Evolutionary conservation across 2,113 vertebrate species (phyloP), one percentile per base, ranked within the genome.

Genomic region (Ophiodon elongatus): DNA sequence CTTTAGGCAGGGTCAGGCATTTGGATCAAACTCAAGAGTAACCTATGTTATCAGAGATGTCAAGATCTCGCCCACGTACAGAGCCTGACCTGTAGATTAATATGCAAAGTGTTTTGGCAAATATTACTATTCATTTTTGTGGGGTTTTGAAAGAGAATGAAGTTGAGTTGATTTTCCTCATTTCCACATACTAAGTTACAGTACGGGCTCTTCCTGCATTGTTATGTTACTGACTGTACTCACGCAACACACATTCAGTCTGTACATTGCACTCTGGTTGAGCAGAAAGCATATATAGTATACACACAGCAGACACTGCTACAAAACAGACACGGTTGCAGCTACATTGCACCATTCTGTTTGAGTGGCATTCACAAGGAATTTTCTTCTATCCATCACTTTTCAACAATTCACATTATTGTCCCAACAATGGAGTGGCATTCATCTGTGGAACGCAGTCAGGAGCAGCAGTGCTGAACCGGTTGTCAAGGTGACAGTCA

Each of bases 361-460:
- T 33, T 79, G 85, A 84, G n/a, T 69, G 31, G 68, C 25, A 3
- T 73, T 79, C 63, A 82, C 6, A 52, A 77, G 15, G n/a, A 27
- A 25, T 83, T 37, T 74, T 79, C n/a, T 69, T 80, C 52, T 37
- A n/a, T 66, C 68, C 50, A 67, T 59, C 74, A 77, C 75, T 85
- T 83, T 76, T 77, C 67, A 79, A 85, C 63, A 84, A 37, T 79
- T 84, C 57, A 67, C 47, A 85, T 86, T 66, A 81, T 77, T 76
- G 66, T 86, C 39, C 64, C 59, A 59, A 70, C 57, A 66, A 39
- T 31, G 14, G 54, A 81, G 70, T 41, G 31, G 52, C 70, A 73
- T 76, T 85, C 74, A 66, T 84, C 14, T 66, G 47, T 43, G 66
- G 25, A 72, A 37, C 8, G 19, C 66, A 77, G 77, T 80, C 57